Evolutionary conservation across 2,888 invertebrate genomes (phyloP).

Genomic region (Drosophila limbata): DNA sequence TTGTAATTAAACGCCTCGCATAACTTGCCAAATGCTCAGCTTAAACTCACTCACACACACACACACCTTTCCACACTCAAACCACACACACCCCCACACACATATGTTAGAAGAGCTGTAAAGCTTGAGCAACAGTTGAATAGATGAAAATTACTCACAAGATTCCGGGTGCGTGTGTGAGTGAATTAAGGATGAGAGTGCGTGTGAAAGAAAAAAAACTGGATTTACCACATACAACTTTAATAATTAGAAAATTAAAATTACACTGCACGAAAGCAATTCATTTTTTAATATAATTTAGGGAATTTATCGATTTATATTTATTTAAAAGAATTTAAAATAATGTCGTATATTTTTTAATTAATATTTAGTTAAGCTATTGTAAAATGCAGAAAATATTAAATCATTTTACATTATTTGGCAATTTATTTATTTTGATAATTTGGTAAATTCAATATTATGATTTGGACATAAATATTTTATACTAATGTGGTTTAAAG

Average conservation of each 20-base stretch:
- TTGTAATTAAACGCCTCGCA: slow-evolving; percentile 75
- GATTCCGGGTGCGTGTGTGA: slow-evolving; percentile 39
- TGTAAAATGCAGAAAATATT: too few relatives aligned
- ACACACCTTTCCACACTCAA: not conserved
- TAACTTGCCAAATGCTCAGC: slow-evolving; percentile 52
- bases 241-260: slow-evolving; percentile 76
- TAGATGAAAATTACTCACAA: slow-evolving; percentile 74
- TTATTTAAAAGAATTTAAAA: not conserved
- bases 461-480: too few relatives aligned
- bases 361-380: too few relatives aligned
- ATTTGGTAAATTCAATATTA: too few relatives aligned
- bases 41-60: slow-evolving; percentile 4
- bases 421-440: too few relatives aligned
- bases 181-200: slow-evolving; percentile 10
- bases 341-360: too few relatives aligned
- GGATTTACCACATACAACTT: slow-evolving; percentile 54
- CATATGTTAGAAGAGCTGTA: slow-evolving; percentile 12
- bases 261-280: slow-evolving; percentile 41
- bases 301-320: not conserved
- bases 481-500: not conserved
- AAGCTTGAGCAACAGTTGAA: slow-evolving; percentile 71
- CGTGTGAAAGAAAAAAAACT: slow-evolving; percentile 25
- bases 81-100: slow-evolving; percentile 7
- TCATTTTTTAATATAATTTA: not conserved
- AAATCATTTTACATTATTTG: too few relatives aligned